Percentiles rank a stretch among this genome's conserved stretches.
These are phyloP conservation scores for Hydroisotoma schaefferi DNA, from an alignment of 2,888 invertebrate species.

Conservation along the genomic window DNA sequence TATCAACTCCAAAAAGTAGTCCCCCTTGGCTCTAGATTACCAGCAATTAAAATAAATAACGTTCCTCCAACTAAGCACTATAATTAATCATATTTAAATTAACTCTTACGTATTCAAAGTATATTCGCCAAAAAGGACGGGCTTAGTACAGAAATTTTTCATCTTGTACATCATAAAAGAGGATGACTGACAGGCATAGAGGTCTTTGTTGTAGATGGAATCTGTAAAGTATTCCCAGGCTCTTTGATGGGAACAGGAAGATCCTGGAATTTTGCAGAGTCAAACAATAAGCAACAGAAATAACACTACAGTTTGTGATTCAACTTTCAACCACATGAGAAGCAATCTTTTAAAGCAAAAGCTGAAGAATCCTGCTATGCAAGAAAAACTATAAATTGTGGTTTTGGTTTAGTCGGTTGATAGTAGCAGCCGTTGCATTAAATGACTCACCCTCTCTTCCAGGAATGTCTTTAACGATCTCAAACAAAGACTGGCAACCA, in stretches of 20 bases:
- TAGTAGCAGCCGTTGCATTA: no score
- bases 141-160: slow-evolving; percentile 35
- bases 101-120: slow-evolving; percentile 5
- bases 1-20: slow-evolving; percentile 36
- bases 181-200: slow-evolving; percentile 36
- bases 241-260: slow-evolving; percentile 33
- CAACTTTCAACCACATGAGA: no score
- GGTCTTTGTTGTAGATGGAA: slow-evolving; percentile 37
- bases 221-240: slow-evolving; percentile 43
- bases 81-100: not conserved
- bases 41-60: not conserved
- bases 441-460: slow-evolving; percentile 24
- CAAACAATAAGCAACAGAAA: no score
- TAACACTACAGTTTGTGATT: no score
- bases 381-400: not conserved
- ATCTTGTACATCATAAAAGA: slow-evolving; percentile 40
- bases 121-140: slow-evolving; percentile 37
- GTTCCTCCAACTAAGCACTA: not conserved
- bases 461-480: slow-evolving; percentile 31
- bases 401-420: not conserved
- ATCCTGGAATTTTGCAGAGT: no score
- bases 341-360: slow-evolving; percentile 18
- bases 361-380: not conserved
- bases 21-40: slow-evolving; percentile 35
- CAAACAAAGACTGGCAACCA: slow-evolving; percentile 24